Evolutionary conservation across 2,888 invertebrate species (phyloP).

Genomic region (Caenorhabditis parvicauda): DNA sequence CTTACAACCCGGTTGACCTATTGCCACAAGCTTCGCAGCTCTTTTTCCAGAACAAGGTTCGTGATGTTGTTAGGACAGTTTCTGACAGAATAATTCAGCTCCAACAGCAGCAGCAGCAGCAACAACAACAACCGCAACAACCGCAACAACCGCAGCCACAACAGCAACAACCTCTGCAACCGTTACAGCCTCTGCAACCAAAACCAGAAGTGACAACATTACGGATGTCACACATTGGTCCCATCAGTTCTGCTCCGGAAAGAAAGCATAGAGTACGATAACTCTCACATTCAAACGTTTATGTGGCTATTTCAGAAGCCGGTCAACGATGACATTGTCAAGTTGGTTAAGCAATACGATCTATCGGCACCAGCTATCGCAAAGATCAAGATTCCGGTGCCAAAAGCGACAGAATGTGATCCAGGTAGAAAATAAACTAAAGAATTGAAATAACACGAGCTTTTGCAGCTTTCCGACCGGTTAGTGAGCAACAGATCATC

Average conservation of each 20-base stretch:
- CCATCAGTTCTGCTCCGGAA: slow-evolving; percentile 10
- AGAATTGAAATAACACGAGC: not conserved
- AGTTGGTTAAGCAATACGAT: slow-evolving; percentile 53
- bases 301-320: slow-evolving; percentile 22
- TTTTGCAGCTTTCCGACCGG: slow-evolving; percentile 55
- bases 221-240: not conserved
- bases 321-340: slow-evolving; percentile 57
- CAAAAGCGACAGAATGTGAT: slow-evolving; percentile 54
- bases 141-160: slow-evolving; percentile 7
- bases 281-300: not conserved
- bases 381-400: slow-evolving; percentile 57
- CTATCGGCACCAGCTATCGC: slow-evolving; percentile 45
- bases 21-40: too few species aligned
- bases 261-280: slow-evolving; percentile 19
- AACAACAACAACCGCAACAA: slow-evolving; percentile 5
- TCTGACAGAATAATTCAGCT: too few species aligned
- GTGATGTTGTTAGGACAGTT: too few species aligned
- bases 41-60: too few species aligned
- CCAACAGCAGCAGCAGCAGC: slow-evolving; percentile 3
- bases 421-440: slow-evolving; percentile 37
- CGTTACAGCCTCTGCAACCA: too few species aligned
- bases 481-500: slow-evolving; percentile 58
- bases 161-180: not conserved
- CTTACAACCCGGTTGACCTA: not conserved
- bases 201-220: not conserved